Conservation (phyloP, 64 coral and sea anemone species). For the Acropora yongei region DNA sequence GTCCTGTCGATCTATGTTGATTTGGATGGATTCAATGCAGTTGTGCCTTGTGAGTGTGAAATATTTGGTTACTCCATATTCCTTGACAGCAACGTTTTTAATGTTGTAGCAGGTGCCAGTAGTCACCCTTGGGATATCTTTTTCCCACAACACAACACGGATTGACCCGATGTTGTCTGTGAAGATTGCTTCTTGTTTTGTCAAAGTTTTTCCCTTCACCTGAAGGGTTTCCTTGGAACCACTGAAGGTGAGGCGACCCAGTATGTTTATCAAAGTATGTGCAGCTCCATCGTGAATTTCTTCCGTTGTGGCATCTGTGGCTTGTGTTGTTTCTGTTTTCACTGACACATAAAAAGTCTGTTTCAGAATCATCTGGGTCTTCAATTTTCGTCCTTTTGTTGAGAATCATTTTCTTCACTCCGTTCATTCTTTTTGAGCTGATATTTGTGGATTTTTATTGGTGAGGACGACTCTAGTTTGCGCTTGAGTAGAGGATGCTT, state of each 20-base stretch:
- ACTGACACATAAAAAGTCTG: conserved; percentile 30
- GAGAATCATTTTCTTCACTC: conserved; percentile 51
- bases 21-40: neutral
- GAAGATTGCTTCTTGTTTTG: conserved; percentile 42
- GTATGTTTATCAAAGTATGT: neutral
- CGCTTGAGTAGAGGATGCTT: conserved; percentile 58
- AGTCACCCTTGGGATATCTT: conserved; percentile 52
- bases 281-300: neutral
- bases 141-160: conserved; percentile 49
- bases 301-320: neutral
- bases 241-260: neutral
- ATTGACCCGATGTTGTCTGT: conserved; percentile 33
- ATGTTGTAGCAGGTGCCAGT: conserved; percentile 37
- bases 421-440: conserved; percentile 63
- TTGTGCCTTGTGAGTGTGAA: conserved; percentile 49
- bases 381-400: conserved; percentile 68
- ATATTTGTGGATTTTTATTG: conserved; percentile 59
- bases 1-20: conserved; percentile 30
- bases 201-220: neutral
- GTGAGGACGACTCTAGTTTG: conserved; percentile 62
- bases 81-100: conserved; percentile 48
- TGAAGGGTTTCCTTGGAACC: neutral
- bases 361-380: conserved; percentile 52
- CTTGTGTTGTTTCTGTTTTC: neutral
- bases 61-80: conserved; percentile 43